A percentile compares a stretch with the other conserved stretches of the same genome.
phyloP scores from a whole-genome alignment of 1,140 invertebrate genomes.

The Streblospio benedicti region DNA sequence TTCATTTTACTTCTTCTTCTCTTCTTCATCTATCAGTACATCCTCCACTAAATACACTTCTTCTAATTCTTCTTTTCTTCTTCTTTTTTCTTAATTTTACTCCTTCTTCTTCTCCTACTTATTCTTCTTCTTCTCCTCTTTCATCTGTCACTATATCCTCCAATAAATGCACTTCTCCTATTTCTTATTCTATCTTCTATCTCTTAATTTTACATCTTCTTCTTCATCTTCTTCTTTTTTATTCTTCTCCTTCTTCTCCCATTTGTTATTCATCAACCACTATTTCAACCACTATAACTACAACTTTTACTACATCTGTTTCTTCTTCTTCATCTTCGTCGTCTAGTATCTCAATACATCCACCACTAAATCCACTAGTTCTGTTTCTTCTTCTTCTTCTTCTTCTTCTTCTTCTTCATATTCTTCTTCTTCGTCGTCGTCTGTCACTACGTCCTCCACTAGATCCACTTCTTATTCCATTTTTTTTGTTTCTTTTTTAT shows the following conservation, averaged over 20 bases:
- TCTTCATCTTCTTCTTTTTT: background rate
- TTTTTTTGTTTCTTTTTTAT: too few relatives aligned
- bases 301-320: background rate
- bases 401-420: too few relatives aligned
- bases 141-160: background rate
- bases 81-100: background rate
- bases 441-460: too few relatives aligned
- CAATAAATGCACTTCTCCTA: conserved; percentile 3
- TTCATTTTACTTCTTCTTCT: background rate
- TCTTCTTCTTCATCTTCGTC: conserved; percentile 6
- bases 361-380: too few relatives aligned
- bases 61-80: background rate
- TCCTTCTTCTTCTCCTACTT: too few relatives aligned
- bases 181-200: conserved; percentile 2
- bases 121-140: conserved; percentile 2
- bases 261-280: background rate
- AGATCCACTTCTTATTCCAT: too few relatives aligned
- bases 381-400: too few relatives aligned
- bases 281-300: background rate
- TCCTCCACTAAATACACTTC: background rate
- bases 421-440: too few relatives aligned
- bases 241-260: background rate
- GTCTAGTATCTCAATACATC: conserved; percentile 2
- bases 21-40: background rate
- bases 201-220: background rate